phyloP scores from a whole-genome alignment of 2,888 invertebrate genomes.

The Drosophila prolongata region DNA sequence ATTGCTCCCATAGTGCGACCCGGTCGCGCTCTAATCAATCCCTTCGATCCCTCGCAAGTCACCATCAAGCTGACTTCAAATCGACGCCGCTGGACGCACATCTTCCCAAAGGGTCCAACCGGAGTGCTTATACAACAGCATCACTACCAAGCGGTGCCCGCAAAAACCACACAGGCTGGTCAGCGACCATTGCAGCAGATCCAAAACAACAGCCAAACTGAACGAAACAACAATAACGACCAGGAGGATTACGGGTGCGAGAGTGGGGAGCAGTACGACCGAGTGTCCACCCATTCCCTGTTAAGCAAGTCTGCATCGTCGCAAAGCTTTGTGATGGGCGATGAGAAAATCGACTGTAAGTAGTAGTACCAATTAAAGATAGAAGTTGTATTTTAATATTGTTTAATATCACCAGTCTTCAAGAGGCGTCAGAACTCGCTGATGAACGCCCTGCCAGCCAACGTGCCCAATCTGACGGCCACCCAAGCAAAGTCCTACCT shows the following conservation, averaged over 20 bases:
- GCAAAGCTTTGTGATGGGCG: constrained; percentile 58
- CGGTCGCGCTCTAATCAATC: constrained; percentile 96
- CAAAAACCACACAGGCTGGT: constrained; percentile 61
- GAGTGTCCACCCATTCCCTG: constrained; percentile 80
- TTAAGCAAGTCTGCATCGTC: constrained; percentile 73
- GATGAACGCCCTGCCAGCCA: constrained; percentile 60
- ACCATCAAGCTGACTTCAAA: constrained; percentile 98
- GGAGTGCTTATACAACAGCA: constrained; percentile 96
- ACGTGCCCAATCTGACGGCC: constrained; percentile 65
- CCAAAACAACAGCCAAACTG: constrained; percentile 29
- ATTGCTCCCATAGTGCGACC: constrained; percentile 88
- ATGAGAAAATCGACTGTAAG: constrained; percentile 78
- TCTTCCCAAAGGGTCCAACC: constrained; percentile 97
- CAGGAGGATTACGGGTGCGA: constrained; percentile 71
- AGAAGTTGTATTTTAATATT: background rate
- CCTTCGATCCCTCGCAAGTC: constrained; percentile 98
- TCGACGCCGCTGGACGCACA: constrained; percentile 98
- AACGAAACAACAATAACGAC: constrained; percentile 36
- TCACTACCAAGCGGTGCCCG: constrained; percentile 94
- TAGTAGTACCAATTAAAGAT: background rate
- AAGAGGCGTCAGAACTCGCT: constrained; percentile 79
- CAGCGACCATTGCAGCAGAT: constrained; percentile 30
- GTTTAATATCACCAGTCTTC: constrained; percentile 55
- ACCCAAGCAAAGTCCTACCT: constrained; percentile 86
- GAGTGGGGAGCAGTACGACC: constrained; percentile 81